These are phyloP conservation scores for Vireo griseus DNA, from an alignment of 2,797 vertebrate genomes.

Conservation along the genomic window DNA sequence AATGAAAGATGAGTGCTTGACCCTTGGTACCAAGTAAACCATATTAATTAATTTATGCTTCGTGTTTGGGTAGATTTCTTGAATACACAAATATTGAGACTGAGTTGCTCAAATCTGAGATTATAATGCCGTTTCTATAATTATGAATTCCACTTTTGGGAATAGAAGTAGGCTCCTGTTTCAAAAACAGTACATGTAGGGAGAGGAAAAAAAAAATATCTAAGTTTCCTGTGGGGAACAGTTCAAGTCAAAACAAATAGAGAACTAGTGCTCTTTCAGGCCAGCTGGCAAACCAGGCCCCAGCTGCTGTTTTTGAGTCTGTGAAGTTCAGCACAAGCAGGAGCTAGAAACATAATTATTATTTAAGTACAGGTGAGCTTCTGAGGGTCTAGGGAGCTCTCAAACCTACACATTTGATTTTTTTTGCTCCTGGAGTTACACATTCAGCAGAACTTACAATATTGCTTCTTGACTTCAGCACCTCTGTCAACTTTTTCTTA, in stretches of 20 bases:
- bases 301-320: background rate
- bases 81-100: background rate
- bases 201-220: background rate
- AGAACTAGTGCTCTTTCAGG: background rate
- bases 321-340: background rate
- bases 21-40: background rate
- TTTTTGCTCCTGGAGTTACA: background rate
- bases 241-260: background rate
- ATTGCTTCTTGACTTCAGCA: background rate
- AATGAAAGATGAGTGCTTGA: background rate
- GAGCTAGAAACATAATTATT: background rate
- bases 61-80: background rate
- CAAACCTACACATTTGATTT: background rate
- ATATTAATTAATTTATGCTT: background rate
- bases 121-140: background rate
- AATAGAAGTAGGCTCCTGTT: background rate
- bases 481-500: background rate
- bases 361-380: background rate
- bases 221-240: background rate
- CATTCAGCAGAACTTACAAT: background rate
- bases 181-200: background rate
- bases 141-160: background rate
- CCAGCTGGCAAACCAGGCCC: background rate
- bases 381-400: background rate
- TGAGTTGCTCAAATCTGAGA: slow-evolving; percentile 7